Base-by-base conservation (phyloP, 2,888 invertebrate species). In the Apamea anceps region DNA sequence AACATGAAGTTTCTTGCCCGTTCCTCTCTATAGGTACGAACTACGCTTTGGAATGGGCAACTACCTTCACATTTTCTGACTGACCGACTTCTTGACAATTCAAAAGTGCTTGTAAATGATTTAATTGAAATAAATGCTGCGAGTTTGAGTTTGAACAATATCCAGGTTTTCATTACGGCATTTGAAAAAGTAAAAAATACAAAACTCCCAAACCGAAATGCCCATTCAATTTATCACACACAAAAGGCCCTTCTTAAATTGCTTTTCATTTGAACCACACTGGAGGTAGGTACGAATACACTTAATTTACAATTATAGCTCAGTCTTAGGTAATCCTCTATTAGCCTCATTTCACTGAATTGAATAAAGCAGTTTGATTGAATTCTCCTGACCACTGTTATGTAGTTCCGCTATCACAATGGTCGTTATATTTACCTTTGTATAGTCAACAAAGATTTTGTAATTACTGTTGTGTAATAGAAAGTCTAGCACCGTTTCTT, bases 321-420 rank as follows among this genome's bases (percentile, higher is more conserved):
- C 13, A 45, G 48, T 60, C 66, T 86, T 86, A 86, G 75, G 83
- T 86, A 88, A 85, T 75, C 60, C 70, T 62, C 63, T 65, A 86
- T 82, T 88, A 88, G 13, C 76, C 82, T 76, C 73, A 63, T 65
- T 87, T 54, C 45, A 28, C 12, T 45, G 48, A 70, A n/a, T 78
- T 75, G 51, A 72, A 78, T 70, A 66, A 57, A 68, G 68, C 62
- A 67, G 28, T 45, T 32, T 84, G 80, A 84, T 88, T 87, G 87
- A 87, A 77, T 84, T 84, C 71, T 72, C 54, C 72, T 80, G 72
- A 63, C 63, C 62, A 72, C 18, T 65, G 68, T 81, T 72, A 72
- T 77, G 82, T 75, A 74, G 82, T 86, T 45, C 72, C 65, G 57
- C 73, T 68, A 12, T 71, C 21, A 80, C 73, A 84, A 75, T 76